Evolutionary conservation across 2,888 invertebrate species (phyloP).

Genomic region (Cryptocephalus primarius): DNA sequence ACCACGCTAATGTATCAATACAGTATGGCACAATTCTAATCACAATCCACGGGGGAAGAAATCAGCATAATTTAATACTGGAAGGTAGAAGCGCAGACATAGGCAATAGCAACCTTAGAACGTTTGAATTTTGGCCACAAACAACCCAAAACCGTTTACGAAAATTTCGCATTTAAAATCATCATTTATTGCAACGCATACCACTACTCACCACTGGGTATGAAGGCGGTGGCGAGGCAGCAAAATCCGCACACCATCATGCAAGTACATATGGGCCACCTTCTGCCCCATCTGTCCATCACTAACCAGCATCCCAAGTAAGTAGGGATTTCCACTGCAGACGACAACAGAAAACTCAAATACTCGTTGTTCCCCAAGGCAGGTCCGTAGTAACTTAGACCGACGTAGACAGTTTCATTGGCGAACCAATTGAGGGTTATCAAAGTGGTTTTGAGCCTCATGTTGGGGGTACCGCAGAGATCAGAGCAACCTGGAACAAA

Average conservation of each 20-base stretch:
- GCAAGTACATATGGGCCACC: conserved; percentile 79
- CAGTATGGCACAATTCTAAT: too few relatives aligned
- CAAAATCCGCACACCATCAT: conserved; percentile 78
- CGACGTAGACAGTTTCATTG: conserved; percentile 85
- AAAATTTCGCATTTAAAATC: neutral
- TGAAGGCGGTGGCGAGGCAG: conserved; percentile 73
- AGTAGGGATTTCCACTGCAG: conserved; percentile 80
- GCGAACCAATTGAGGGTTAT: conserved; percentile 88
- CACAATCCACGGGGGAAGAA: too few relatives aligned
- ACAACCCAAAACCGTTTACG: neutral
- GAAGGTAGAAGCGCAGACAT: too few relatives aligned
- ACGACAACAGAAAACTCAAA: conserved; percentile 78
- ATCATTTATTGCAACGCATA: neutral
- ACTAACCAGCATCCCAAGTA: conserved; percentile 80
- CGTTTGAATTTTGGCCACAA: too few relatives aligned
- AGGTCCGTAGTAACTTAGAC: conserved; percentile 84
- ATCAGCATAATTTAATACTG: too few relatives aligned
- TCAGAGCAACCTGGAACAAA: conserved; percentile 36
- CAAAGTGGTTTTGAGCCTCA: conserved; percentile 75
- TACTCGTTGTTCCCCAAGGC: conserved; percentile 80
- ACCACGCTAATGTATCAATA: too few relatives aligned
- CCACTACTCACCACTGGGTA: conserved; percentile 55
- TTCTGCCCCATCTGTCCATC: conserved; percentile 78
- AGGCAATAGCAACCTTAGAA: too few relatives aligned
- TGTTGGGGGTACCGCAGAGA: conserved; percentile 73